Conservation (phyloP, 2,113 vertebrate species). For the Catharus bicknelli region DNA sequence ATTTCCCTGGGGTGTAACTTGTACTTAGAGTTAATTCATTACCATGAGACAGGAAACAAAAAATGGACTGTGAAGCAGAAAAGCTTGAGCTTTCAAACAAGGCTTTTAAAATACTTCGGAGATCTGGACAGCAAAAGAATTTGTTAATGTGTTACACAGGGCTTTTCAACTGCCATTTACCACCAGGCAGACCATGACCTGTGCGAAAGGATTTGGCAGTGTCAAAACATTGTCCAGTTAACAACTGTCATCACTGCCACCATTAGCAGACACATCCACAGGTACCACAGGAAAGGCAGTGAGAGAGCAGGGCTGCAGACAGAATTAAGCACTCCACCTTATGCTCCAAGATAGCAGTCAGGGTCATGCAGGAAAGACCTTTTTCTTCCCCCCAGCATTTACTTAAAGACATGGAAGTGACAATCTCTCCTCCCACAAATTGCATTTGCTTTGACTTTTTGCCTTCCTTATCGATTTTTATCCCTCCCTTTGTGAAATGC, state of each 20-base stretch:
- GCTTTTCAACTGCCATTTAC: background rate
- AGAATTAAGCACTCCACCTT: background rate
- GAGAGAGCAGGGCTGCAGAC: background rate
- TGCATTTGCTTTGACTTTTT: background rate
- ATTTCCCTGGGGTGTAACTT: background rate
- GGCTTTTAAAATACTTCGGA: slow-evolving; percentile 19
- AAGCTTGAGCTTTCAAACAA: background rate
- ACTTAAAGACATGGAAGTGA: background rate
- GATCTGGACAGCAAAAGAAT: background rate
- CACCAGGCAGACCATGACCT: background rate
- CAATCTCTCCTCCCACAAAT: background rate
- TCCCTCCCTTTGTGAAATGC: background rate
- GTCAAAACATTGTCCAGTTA: background rate
- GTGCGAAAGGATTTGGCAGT: background rate
- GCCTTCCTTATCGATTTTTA: background rate
- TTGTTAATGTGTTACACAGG: background rate
- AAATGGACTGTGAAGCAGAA: background rate
- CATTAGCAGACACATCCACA: background rate
- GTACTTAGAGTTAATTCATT: background rate
- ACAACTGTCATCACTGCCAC: background rate
- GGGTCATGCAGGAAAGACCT: background rate
- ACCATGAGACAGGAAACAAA: background rate
- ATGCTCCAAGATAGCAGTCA: background rate
- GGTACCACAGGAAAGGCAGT: background rate
- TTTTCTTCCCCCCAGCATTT: background rate